These are phyloP conservation scores for Alaudala cheleensis DNA, from an alignment of 2,113 vertebrate species.

Conservation along the genomic window DNA sequence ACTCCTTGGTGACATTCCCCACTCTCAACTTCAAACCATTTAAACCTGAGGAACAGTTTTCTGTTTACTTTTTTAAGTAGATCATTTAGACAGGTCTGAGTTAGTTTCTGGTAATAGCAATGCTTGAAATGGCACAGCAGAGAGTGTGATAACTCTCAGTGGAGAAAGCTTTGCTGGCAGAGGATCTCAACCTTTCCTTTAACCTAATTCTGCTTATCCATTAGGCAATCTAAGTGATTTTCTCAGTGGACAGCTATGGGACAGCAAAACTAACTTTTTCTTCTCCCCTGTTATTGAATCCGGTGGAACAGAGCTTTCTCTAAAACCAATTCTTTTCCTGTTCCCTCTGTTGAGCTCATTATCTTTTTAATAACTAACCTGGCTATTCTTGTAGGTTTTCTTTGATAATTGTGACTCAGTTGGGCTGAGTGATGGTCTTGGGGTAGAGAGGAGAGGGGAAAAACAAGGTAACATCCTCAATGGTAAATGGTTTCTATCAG, in stretches of 20 bases:
- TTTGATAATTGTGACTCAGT: not conserved
- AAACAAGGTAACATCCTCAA: not conserved
- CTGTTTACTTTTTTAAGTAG: not conserved
- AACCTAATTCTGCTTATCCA: constrained; percentile 6
- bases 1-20: not conserved
- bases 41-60: not conserved
- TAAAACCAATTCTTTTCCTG: not conserved
- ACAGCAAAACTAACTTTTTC: not conserved
- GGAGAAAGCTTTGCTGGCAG: not conserved
- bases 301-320: not conserved
- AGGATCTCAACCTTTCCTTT: not conserved
- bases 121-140: not conserved
- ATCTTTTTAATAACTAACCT: not conserved
- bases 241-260: not conserved
- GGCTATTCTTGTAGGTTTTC: not conserved
- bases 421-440: not conserved
- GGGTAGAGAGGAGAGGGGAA: fast-evolving
- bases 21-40: not conserved
- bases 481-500: not conserved
- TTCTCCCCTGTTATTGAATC: not conserved
- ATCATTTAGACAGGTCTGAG: not conserved
- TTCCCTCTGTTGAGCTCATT: not conserved
- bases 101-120: not conserved
- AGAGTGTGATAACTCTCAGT: not conserved
- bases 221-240: not conserved